These are phyloP conservation scores for Malthinus flaveolus DNA, from an alignment of 2,888 invertebrate species.

Conservation along the genomic window DNA sequence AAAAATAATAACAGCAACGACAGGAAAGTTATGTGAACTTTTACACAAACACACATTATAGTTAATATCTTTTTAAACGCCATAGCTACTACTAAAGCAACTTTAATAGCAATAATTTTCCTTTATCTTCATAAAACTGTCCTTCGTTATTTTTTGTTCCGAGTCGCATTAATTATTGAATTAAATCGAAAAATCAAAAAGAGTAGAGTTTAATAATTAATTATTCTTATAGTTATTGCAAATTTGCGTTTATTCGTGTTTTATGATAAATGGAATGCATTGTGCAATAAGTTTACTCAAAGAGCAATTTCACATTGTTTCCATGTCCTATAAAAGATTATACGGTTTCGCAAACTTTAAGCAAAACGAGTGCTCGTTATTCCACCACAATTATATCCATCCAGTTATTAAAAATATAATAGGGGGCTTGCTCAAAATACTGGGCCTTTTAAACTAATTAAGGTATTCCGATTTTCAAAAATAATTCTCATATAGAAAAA, in stretches of 20 bases:
- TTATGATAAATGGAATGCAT: conserved; percentile 22
- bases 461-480: too few species aligned
- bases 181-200: neutral
- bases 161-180: neutral
- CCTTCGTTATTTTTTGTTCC: conserved; percentile 12
- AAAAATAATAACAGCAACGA: too few species aligned
- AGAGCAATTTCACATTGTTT: conserved; percentile 23
- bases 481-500: too few species aligned
- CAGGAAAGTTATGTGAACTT: conserved; percentile 4
- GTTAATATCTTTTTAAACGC: conserved; percentile 14
- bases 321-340: conserved; percentile 23
- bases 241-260: conserved; percentile 21
- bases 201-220: conserved; percentile 24
- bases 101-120: conserved; percentile 7
- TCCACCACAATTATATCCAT: conserved; percentile 4
- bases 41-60: conserved; percentile 7
- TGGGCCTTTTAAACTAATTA: too few species aligned
- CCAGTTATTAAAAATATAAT: too few species aligned
- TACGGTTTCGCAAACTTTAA: conserved; percentile 19
- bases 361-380: conserved; percentile 9
- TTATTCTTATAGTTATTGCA: conserved; percentile 19
- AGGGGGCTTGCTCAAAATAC: too few species aligned
- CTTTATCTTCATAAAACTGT: conserved; percentile 13
- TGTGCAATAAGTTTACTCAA: conserved; percentile 26
- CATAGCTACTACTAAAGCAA: neutral